Evolutionary conservation across 2,888 invertebrate genomes (phyloP).

Genomic region (Amiota mariae): DNA sequence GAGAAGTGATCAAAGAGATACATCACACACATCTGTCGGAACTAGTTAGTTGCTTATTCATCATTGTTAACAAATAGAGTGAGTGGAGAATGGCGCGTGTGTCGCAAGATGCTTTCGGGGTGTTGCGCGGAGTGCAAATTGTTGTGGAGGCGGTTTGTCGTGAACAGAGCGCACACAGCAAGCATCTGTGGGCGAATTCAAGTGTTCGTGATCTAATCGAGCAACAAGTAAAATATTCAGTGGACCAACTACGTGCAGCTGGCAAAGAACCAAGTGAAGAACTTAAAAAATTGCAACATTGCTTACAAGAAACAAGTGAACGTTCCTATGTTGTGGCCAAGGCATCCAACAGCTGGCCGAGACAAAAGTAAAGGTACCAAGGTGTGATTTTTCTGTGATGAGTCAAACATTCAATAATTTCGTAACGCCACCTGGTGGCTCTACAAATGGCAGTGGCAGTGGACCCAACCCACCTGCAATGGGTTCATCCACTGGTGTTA

Average conservation of each 20-base stretch:
- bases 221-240: slow-evolving; percentile 56
- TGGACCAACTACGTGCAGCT: slow-evolving; percentile 54
- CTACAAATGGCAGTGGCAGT: background rate
- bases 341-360: slow-evolving; percentile 79
- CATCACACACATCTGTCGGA: background rate
- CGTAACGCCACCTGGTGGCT: background rate
- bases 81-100: slow-evolving; percentile 69
- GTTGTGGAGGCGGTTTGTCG: slow-evolving; percentile 80
- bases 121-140: slow-evolving; percentile 81
- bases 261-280: slow-evolving; percentile 63
- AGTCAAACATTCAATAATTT: slow-evolving; percentile 37
- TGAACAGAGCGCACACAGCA: slow-evolving; percentile 78
- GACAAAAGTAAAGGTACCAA: slow-evolving; percentile 46
- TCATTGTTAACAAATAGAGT: background rate
- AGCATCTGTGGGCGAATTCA: slow-evolving; percentile 81
- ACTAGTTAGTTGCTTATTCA: slow-evolving; percentile 19
- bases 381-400: slow-evolving; percentile 45
- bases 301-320: slow-evolving; percentile 77
- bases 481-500: background rate
- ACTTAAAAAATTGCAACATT: slow-evolving; percentile 72
- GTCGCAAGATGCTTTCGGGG: slow-evolving; percentile 78
- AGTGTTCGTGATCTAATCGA: slow-evolving; percentile 77
- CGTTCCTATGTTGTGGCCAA: slow-evolving; percentile 80
- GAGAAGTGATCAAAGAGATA: background rate
- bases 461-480: background rate